These are phyloP conservation scores for Bubo blakistoni DNA, from an alignment of 2,113 vertebrate genomes.

Conservation along the genomic window DNA sequence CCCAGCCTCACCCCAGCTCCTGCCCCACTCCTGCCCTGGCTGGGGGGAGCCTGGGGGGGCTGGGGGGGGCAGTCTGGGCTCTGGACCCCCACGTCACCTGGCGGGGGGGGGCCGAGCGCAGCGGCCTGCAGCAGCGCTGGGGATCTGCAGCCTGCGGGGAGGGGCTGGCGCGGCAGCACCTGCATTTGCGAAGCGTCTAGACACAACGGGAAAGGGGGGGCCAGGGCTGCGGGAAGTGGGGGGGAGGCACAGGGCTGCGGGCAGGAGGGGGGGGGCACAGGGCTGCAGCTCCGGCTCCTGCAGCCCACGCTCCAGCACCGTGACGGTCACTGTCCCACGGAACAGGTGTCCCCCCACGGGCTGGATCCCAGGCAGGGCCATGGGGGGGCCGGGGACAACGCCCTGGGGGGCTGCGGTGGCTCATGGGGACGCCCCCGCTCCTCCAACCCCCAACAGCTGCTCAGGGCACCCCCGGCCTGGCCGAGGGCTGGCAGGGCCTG, in stretches of 20 bases:
- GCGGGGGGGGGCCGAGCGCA: not conserved
- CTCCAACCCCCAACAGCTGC: not conserved
- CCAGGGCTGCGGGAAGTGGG: not conserved
- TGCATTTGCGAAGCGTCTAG: not conserved
- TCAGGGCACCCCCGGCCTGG: not conserved
- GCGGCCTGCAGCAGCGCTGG: not conserved
- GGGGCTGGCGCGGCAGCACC: not conserved
- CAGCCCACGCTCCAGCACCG: not conserved
- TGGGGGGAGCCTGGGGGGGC: not conserved
- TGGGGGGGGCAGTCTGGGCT: not conserved
- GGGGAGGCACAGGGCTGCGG: not conserved
- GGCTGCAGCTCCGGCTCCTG: not conserved
- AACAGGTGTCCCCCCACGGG: fast-evolving
- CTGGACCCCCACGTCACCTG: fast-evolving
- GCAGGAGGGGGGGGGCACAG: not conserved
- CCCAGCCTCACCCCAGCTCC: not conserved
- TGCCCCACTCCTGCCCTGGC: not conserved
- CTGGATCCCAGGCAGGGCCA: not conserved
- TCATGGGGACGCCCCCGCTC: not conserved
- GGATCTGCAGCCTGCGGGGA: not conserved
- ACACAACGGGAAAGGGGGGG: not conserved
- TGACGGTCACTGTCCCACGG: not conserved
- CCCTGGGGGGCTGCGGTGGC: no score
- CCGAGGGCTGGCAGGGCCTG: not conserved
- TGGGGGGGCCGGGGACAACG: not conserved